Base-by-base conservation (phyloP, 2,888 invertebrate genomes). In the Pteria penguin region DNA sequence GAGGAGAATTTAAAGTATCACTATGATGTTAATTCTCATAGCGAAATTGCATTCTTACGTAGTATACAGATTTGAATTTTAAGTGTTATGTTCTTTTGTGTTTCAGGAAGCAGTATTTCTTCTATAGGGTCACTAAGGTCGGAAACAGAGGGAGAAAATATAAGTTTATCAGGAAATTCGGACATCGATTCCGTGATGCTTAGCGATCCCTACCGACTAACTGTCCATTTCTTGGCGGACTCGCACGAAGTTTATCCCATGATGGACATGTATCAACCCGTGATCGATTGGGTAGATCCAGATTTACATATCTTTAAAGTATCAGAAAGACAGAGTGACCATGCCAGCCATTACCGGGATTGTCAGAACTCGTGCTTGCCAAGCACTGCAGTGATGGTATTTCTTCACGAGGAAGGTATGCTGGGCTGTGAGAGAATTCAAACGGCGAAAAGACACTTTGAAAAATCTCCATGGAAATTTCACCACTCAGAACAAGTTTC, bases 401-500 rank as follows among this genome's bases (percentile, higher is more conserved):
- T 89, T 71, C 76, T 88, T 4, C 84, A 85, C 29, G 88, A 87
- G 45, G 83, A 86, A 29, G 87, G 84, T 18, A 74, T 83, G 76
- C 33, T 83, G 0, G 84, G 85, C 0, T 83, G 85, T 70, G 83
- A 86, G 65, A 74, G 87, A 57, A 84, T 86, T 29, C 84, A 86
- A 67, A 62, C 81, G 18, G 85, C 85, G 58, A 81, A 82, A 66
- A 71, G 82, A 31, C 80, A 85, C 45, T 86, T 90, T 55, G 83
- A 85, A 52, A 81, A 82, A 36, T 70, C 79, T 3, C 88, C 89
- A 0, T 90, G 90, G 90, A 84, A 81, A 66, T 87, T 88, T 71
- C 90, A 90, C 72, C 89, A 90, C 80, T 83, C 84, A 4, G 89
- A 90, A 71, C 79, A 82, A 4, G 83, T 89, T 11, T 69, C 78